Evolutionary conservation across 1,140 invertebrate genomes (phyloP).

Genomic region (Scaptomyza montana): DNA sequence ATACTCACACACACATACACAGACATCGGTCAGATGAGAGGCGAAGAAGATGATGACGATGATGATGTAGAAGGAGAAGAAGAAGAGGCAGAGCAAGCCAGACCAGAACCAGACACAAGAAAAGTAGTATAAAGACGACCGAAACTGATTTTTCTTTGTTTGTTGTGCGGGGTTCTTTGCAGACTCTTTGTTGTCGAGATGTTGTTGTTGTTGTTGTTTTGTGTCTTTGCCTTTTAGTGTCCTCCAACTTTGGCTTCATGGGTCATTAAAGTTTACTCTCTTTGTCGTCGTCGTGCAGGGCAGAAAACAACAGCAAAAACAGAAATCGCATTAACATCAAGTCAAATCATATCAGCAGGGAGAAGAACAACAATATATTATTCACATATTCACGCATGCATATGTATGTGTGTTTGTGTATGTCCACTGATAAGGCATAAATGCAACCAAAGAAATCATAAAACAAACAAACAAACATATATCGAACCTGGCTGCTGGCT

Average conservation of each 20-base stretch:
- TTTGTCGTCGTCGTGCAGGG: constrained; percentile 4
- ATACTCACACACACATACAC: not conserved
- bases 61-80: not conserved
- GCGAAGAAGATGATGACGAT: not conserved
- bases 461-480: constrained; percentile 61
- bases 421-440: constrained; percentile 33
- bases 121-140: constrained; percentile 13
- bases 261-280: constrained; percentile 37
- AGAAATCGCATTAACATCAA: constrained; percentile 22
- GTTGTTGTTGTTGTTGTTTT: constrained; percentile 1
- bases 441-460: constrained; percentile 33
- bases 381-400: constrained; percentile 3
- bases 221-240: constrained; percentile 8
- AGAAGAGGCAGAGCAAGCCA: constrained; percentile 1
- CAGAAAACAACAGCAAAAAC: not conserved
- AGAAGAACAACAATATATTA: constrained; percentile 2
- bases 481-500: constrained; percentile 15
- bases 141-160: constrained; percentile 38
- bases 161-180: constrained; percentile 12
- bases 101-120: constrained; percentile 43
- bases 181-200: constrained; percentile 41
- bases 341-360: constrained; percentile 27
- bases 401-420: too few species aligned
- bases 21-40: not conserved
- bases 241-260: constrained; percentile 47